Conservation (phyloP, 2,888 invertebrate species). For the Clepsis dumicolana region DNA sequence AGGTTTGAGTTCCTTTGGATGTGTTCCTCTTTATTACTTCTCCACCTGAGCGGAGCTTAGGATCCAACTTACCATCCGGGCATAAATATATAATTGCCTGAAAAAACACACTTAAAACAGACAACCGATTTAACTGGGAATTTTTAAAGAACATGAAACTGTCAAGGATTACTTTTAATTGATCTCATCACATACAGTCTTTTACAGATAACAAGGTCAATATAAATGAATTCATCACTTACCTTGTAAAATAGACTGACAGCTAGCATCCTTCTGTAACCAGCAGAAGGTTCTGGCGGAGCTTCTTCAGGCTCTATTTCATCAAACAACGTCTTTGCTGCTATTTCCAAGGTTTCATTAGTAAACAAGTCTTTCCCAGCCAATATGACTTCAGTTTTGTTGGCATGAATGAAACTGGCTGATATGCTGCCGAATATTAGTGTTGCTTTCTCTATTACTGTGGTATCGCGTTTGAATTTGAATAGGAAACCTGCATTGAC, state of each 20-base stretch:
- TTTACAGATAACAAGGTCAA: not conserved
- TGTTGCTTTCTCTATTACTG: constrained; percentile 64
- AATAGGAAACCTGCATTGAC: constrained; percentile 91
- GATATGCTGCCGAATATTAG: constrained; percentile 87
- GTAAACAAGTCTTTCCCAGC: constrained; percentile 71
- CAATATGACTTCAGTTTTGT: constrained; percentile 80
- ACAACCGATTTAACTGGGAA: too few species aligned
- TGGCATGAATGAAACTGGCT: constrained; percentile 73
- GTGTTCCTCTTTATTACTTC: constrained; percentile 68
- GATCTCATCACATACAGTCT: too few species aligned
- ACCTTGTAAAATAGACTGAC: constrained; percentile 89
- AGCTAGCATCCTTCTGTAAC: constrained; percentile 87
- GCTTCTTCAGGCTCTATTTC: constrained; percentile 67
- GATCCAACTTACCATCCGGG: constrained; percentile 66
- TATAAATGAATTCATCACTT: constrained; percentile 20
- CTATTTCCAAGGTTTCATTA: constrained; percentile 70
- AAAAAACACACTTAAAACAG: constrained; percentile 1
- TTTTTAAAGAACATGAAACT: too few species aligned
- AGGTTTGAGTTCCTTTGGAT: constrained; percentile 87
- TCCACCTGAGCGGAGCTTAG: constrained; percentile 80
- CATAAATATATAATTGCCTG: constrained; percentile 72
- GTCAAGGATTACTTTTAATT: too few species aligned
- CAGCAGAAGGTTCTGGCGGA: constrained; percentile 85
- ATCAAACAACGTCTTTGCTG: constrained; percentile 55
- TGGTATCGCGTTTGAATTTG: constrained; percentile 50